Base-by-base conservation (phyloP, 2,113 vertebrate species). In the Numida meleagris region DNA sequence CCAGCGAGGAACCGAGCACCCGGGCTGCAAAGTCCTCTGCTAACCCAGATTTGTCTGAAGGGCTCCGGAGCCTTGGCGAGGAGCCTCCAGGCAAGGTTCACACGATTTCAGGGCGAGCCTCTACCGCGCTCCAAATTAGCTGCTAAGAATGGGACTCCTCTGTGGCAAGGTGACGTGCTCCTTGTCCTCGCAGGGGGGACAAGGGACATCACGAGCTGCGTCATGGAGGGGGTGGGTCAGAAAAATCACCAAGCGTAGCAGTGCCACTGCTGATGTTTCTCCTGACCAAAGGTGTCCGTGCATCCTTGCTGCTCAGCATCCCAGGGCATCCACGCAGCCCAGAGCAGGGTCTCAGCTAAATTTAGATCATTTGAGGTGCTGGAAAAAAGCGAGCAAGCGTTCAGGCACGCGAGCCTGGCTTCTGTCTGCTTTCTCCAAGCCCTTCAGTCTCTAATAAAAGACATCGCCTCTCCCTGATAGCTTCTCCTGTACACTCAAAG, bases 61-160 rank as follows among this genome's bases (percentile, higher is more conserved):
- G 91, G 91, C 95, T 94, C 10, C 0, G 42, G 67, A 93, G 80
- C 62, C 1, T 46, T 16, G 18, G 4, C 8, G 1, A 86, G 19
- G 43, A 94, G 88, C 85, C 95, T 95, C 6, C 85, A 95, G 95
- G 96, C 90, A 63, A 88, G 92, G 93, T 72, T 93, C 90, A 33
- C 76, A 80, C 24, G 65, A 81, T 96, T 94, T 42, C 91, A 95
- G 94, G 81, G 87, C 91, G 51, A 85, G 62, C 7, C 75, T 95
- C 88, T 80, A 61, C 82, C 0, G 63, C 3, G 78, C 91, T 83
- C 96, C 7, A 96, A 91, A 94, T 96, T 96, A 94, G 94, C 87
- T 95, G 89, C 89, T 96, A 96, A 96, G 95, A 96, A 94, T 92
- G 89, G 91, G 94, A 95, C 85, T 96, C 93, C 93, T 94, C 85